Evolutionary conservation across 2,888 invertebrate genomes (phyloP).

Genomic region (Orthosia gothica): DNA sequence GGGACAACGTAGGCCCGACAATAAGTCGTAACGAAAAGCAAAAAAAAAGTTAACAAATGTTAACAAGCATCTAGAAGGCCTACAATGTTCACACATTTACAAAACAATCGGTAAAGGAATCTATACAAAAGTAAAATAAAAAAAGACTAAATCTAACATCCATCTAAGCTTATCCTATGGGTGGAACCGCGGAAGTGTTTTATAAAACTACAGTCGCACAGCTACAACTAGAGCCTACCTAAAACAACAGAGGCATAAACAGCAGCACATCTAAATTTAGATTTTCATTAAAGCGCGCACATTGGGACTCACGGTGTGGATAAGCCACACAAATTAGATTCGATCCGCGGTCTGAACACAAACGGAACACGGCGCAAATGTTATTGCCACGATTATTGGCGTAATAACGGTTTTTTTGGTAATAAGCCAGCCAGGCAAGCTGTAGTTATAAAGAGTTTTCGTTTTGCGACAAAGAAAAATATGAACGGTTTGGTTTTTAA

Average conservation of each 20-base stretch:
- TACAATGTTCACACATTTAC: too few relatives aligned
- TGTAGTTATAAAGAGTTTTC: neutral
- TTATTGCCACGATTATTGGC: conserved; percentile 53
- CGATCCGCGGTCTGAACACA: conserved; percentile 58
- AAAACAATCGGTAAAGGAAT: too few relatives aligned
- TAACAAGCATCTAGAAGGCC: too few relatives aligned
- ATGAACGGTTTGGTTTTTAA: neutral
- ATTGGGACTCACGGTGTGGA: conserved; percentile 60
- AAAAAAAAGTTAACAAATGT: too few relatives aligned
- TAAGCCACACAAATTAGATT: conserved; percentile 68
- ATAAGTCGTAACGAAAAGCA: too few relatives aligned
- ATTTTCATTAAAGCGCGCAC: conserved; percentile 64
- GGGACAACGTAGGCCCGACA: too few relatives aligned
- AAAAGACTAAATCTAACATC: too few relatives aligned
- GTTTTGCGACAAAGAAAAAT: neutral
- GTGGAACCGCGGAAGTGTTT: too few relatives aligned
- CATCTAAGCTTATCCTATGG: too few relatives aligned
- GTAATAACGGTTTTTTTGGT: conserved; percentile 33
- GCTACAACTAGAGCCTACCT: neutral
- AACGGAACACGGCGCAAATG: conserved; percentile 54
- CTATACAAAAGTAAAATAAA: too few relatives aligned
- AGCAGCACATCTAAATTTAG: conserved; percentile 56
- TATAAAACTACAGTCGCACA: too few relatives aligned
- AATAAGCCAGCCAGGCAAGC: conserved; percentile 1
- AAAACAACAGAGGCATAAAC: conserved; percentile 27